A percentile compares a stretch with the other conserved stretches of the same genome.
These are phyloP conservation scores for Labia minor DNA, from an alignment of 2,888 invertebrate species.

Conservation along the genomic window DNA sequence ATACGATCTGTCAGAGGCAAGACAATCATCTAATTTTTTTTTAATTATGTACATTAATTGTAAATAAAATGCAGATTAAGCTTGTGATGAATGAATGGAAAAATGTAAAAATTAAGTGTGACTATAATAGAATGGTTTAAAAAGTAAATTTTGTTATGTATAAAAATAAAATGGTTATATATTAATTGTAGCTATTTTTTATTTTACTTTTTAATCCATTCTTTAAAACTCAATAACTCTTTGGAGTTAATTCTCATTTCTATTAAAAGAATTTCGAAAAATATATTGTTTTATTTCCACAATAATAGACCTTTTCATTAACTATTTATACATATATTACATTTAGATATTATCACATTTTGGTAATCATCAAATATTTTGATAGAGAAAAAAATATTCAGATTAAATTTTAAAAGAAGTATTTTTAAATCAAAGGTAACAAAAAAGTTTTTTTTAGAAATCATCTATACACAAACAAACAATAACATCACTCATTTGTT, in stretches of 20 bases:
- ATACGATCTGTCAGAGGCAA: neutral
- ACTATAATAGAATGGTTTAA: neutral
- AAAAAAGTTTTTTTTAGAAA: no score
- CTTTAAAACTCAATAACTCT: neutral
- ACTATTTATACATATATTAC: no score
- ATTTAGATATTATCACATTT: no score
- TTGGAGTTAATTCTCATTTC: slow-evolving; percentile 13
- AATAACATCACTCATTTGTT: no score
- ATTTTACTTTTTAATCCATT: neutral
- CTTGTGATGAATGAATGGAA: slow-evolving; percentile 5
- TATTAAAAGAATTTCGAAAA: neutral
- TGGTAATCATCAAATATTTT: no score
- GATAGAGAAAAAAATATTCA: no score
- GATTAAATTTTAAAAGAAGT: no score
- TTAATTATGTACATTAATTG: neutral
- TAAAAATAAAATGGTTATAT: neutral
- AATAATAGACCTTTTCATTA: neutral
- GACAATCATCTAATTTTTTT: slow-evolving; percentile 4
- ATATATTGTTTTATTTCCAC: neutral
- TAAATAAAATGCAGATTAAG: neutral
- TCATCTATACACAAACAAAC: no score
- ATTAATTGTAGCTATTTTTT: neutral
- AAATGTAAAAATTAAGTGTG: neutral
- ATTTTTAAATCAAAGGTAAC: no score
- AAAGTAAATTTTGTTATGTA: neutral